Conservation (phyloP, 2,888 invertebrate species). For the Cantharis rufa region DNA sequence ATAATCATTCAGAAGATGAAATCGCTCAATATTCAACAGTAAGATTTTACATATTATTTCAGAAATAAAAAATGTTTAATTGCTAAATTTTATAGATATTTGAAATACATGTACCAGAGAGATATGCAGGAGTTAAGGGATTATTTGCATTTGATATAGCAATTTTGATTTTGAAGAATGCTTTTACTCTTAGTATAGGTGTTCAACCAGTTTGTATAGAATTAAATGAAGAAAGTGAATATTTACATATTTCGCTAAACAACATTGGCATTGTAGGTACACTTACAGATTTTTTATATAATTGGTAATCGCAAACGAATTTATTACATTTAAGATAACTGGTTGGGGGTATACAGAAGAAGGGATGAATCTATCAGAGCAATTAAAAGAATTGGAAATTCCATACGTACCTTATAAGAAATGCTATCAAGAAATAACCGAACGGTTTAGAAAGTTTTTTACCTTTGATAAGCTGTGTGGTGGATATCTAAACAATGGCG, state of each 20-base stretch:
- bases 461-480: not conserved
- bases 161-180: constrained; percentile 39
- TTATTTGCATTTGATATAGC: constrained; percentile 48
- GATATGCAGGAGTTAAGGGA: constrained; percentile 37
- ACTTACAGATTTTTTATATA: too few relatives aligned
- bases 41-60: not conserved
- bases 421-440: not conserved
- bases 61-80: too few relatives aligned
- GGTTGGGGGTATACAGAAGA: not conserved
- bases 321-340: not conserved
- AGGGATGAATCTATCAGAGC: not conserved
- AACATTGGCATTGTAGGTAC: constrained; percentile 24
- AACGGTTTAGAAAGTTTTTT: not conserved
- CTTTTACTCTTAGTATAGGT: too few relatives aligned
- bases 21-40: not conserved
- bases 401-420: not conserved
- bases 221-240: constrained; percentile 29
- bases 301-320: too few relatives aligned
- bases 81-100: constrained; percentile 29
- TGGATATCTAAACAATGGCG: not conserved
- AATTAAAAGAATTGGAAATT: not conserved
- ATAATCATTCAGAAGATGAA: constrained; percentile 37
- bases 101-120: constrained; percentile 32
- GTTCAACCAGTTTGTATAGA: constrained; percentile 50
- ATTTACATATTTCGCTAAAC: constrained; percentile 7